These are phyloP conservation scores for Germaria angustata DNA, from an alignment of 2,888 invertebrate species.

Conservation along the genomic window DNA sequence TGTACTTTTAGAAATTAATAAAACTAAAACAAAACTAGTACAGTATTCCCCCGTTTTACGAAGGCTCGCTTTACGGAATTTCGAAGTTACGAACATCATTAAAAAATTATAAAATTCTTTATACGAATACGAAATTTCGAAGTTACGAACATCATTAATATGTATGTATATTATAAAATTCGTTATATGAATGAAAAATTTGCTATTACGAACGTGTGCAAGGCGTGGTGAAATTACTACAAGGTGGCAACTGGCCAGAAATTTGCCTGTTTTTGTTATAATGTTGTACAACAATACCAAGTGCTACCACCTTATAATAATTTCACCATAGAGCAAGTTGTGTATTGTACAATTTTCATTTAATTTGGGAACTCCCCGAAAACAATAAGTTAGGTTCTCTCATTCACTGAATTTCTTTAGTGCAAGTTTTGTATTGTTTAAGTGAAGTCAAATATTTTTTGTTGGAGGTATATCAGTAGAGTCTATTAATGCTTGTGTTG, in stretches of 20 bases:
- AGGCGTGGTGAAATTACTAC: background rate
- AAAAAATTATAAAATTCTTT: background rate
- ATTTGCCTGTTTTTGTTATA: background rate
- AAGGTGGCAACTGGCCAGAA: background rate
- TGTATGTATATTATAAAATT: no score
- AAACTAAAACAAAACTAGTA: no score
- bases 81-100: background rate
- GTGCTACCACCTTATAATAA: no score
- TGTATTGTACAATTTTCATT: background rate
- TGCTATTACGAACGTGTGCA: background rate
- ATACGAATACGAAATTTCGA: background rate
- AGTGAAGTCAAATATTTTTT: background rate
- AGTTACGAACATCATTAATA: background rate
- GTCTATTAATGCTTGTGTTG: background rate
- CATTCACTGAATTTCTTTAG: background rate
- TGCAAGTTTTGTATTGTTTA: background rate
- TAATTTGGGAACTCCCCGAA: background rate
- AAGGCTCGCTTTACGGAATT: background rate
- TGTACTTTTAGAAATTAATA: no score
- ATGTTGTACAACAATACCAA: no score
- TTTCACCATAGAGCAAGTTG: background rate
- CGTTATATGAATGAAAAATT: background rate
- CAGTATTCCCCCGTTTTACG: background rate
- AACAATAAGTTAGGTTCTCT: background rate
- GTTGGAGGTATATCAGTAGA: background rate